Conservation (phyloP, 2,888 invertebrate genomes). For the Noctua pronuba region DNA sequence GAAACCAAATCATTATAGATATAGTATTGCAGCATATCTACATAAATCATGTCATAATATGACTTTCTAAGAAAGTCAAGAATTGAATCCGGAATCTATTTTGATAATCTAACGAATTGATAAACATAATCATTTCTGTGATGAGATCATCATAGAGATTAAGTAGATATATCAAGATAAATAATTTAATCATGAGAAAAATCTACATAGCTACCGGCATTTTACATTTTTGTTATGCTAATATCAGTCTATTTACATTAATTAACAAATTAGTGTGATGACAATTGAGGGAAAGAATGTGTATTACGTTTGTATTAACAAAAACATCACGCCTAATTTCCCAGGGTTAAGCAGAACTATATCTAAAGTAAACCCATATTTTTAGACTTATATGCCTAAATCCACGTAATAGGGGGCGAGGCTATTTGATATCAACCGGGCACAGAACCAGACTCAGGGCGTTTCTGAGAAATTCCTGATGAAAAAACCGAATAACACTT, state of each 20-base stretch:
- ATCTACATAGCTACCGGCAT: conserved; percentile 5
- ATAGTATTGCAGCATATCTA: not conserved
- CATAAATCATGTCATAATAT: conserved; percentile 15
- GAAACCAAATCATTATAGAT: not conserved
- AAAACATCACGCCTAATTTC: too few species aligned
- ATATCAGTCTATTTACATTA: not conserved
- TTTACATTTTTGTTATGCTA: conserved; percentile 7
- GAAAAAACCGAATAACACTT: not conserved
- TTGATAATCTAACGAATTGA: conserved; percentile 20
- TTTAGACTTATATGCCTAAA: too few species aligned
- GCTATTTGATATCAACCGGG: not conserved
- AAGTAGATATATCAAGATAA: conserved; percentile 19
- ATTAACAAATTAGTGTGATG: conserved; percentile 13
- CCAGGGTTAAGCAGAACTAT: too few species aligned
- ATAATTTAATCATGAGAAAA: not conserved
- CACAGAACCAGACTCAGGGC: not conserved
- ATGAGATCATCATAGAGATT: conserved; percentile 38
- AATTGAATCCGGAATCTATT: conserved; percentile 24
- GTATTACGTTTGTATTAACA: not conserved
- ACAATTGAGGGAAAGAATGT: conserved; percentile 6
- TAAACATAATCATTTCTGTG: conserved; percentile 8
- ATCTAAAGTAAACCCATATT: too few species aligned
- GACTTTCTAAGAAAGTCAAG: conserved; percentile 11
- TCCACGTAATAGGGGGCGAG: too few species aligned
- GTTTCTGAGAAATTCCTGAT: not conserved